These are phyloP conservation scores for Dasysyrphus tricinctus DNA, from an alignment of 2,888 invertebrate species.

Conservation along the genomic window DNA sequence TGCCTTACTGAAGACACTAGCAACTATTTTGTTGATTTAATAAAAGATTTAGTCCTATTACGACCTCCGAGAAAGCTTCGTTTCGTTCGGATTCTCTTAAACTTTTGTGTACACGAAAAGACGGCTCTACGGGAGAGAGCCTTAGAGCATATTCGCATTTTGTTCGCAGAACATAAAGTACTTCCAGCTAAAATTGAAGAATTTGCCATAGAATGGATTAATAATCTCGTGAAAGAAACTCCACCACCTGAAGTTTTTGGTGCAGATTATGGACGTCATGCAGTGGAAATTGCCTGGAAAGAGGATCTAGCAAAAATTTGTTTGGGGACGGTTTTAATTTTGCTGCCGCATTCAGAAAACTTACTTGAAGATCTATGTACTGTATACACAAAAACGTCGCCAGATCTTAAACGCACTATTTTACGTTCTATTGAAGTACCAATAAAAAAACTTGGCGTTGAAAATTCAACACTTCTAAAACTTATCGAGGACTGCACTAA, in stretches of 20 bases:
- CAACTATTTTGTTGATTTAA: constrained; percentile 89
- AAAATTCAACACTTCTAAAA: constrained; percentile 89
- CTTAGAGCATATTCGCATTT: constrained; percentile 85
- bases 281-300: constrained; percentile 88
- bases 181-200: constrained; percentile 87
- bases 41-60: constrained; percentile 93
- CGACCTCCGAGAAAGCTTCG: constrained; percentile 92
- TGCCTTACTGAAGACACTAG: constrained; percentile 90
- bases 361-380: constrained; percentile 89
- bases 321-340: constrained; percentile 91
- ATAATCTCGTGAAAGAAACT: constrained; percentile 85
- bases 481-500: constrained; percentile 96
- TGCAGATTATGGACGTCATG: constrained; percentile 86
- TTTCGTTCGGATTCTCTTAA: constrained; percentile 89
- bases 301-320: constrained; percentile 95
- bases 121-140: constrained; percentile 88
- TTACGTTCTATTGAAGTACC: constrained; percentile 93
- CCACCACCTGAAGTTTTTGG: constrained; percentile 91
- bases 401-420: constrained; percentile 96
- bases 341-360: constrained; percentile 90
- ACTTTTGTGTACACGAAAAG: constrained; percentile 85
- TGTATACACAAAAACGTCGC: constrained; percentile 92
- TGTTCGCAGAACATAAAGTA: constrained; percentile 85
- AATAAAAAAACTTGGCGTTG: constrained; percentile 92
- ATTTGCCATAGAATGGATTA: constrained; percentile 88